Percentiles rank a stretch among this genome's conserved stretches.
Evolutionary conservation across 2,888 invertebrate species (phyloP).

Genomic region (Orthonevra nobilis): DNA sequence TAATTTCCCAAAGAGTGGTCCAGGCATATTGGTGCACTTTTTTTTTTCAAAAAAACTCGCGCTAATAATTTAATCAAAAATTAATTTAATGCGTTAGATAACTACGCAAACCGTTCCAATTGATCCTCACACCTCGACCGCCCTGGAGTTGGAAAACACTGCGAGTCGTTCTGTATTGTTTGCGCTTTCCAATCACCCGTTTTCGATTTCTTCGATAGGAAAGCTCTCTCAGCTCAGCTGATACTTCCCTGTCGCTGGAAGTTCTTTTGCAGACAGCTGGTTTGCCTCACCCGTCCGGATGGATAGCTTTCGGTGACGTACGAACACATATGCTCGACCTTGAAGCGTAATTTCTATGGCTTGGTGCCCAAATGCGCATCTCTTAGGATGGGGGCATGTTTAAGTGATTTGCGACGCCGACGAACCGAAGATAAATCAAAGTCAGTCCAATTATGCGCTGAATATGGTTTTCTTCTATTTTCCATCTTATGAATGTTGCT

Average conservation of each 20-base stretch:
- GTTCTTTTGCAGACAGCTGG: too few relatives aligned
- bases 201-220: neutral
- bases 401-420: too few relatives aligned
- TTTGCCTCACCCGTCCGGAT: neutral
- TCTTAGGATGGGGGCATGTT: neutral
- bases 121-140: slow-evolving; percentile 19
- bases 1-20: slow-evolving; percentile 76
- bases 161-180: neutral
- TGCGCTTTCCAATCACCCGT: slow-evolving; percentile 22
- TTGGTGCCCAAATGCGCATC: slow-evolving; percentile 29
- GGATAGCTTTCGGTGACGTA: too few relatives aligned
- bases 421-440: too few relatives aligned
- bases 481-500: too few relatives aligned
- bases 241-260: too few relatives aligned
- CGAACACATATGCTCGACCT: slow-evolving; percentile 15
- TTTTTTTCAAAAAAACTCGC: too few relatives aligned
- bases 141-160: slow-evolving; percentile 28
- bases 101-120: slow-evolving; percentile 20
- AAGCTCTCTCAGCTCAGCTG: slow-evolving; percentile 55
- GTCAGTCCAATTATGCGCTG: too few relatives aligned
- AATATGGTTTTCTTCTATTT: too few relatives aligned
- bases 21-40: slow-evolving; percentile 72
- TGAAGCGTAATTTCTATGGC: slow-evolving; percentile 21
- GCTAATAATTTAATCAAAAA: too few relatives aligned
- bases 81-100: slow-evolving; percentile 54